Percentiles rank a stretch among this genome's conserved stretches.
Evolutionary conservation across 2,888 invertebrate species (phyloP).

Genomic region (Cremastinae sp.): DNA sequence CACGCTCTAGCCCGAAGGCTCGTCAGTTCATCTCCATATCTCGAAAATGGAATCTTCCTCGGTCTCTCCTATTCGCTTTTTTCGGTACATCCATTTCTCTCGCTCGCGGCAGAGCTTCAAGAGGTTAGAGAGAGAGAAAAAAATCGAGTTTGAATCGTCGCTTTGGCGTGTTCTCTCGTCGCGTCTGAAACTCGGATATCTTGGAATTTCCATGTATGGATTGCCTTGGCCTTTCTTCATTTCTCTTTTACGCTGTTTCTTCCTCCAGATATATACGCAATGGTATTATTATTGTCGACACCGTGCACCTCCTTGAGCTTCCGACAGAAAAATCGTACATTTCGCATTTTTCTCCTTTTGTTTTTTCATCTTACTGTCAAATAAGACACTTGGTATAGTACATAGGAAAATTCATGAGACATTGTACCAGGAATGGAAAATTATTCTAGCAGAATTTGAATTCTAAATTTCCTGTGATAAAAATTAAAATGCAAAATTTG

Average conservation of each 20-base stretch:
- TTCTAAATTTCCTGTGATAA: too few species aligned
- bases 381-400: not conserved
- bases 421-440: too few species aligned
- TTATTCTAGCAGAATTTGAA: too few species aligned
- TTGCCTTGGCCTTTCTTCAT: conserved; percentile 48
- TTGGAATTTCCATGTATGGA: conserved; percentile 52
- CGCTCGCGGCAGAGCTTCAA: too few species aligned
- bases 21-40: conserved; percentile 73
- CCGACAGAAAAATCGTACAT: conserved; percentile 30
- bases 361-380: not conserved
- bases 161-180: conserved; percentile 35
- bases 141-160: not conserved
- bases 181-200: conserved; percentile 43
- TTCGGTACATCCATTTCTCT: too few species aligned
- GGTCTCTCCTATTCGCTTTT: conserved; percentile 51
- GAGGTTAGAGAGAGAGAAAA: conserved; percentile 14
- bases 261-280: conserved; percentile 24
- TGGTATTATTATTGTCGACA: conserved; percentile 45
- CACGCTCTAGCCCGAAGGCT: conserved; percentile 51
- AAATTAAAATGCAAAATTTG: too few species aligned
- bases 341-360: not conserved
- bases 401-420: not conserved
- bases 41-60: conserved; percentile 71
- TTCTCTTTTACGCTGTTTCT: conserved; percentile 4
- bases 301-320: conserved; percentile 32